A percentile compares a stretch with the other conserved stretches of the same genome.
These are phyloP conservation scores for Craseonycteris thonglongyai DNA, from an alignment of 2,113 vertebrate genomes.

Conservation along the genomic window DNA sequence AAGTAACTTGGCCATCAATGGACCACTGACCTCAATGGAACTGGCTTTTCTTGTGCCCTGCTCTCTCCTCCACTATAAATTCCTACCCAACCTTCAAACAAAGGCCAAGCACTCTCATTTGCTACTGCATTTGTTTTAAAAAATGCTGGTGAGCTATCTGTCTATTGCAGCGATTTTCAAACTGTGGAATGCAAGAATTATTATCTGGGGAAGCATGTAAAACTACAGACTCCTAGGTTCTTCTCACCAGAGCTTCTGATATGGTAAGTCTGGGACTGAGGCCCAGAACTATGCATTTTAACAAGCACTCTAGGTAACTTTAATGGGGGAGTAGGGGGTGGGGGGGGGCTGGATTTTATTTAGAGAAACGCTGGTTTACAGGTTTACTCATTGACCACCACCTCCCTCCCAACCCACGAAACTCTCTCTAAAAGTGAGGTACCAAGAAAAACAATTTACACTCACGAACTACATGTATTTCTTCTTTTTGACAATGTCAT, in stretches of 20 bases:
- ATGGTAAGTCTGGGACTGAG: background rate
- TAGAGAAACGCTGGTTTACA: background rate
- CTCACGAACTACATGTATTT: background rate
- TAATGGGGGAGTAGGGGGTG: too few relatives aligned
- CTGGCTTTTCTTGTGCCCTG: background rate
- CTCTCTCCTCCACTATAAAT: background rate
- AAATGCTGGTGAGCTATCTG: background rate
- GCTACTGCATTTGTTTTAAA: background rate
- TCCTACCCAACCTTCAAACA: background rate
- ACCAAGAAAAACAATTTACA: background rate
- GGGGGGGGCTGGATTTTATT: background rate
- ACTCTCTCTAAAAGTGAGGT: background rate
- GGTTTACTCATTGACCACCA: background rate
- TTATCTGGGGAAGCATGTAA: background rate
- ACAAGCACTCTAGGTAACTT: background rate
- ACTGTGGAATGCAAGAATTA: background rate
- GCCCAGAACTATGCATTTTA: background rate
- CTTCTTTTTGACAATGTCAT: background rate
- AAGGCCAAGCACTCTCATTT: background rate
- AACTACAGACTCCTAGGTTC: background rate
- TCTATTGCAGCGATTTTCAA: background rate
- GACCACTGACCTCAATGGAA: background rate
- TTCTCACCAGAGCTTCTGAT: background rate
- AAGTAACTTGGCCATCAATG: background rate
- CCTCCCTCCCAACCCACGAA: background rate